These are phyloP conservation scores for Cheiracanthium punctorium DNA, from an alignment of 2,888 invertebrate species.

Conservation along the genomic window DNA sequence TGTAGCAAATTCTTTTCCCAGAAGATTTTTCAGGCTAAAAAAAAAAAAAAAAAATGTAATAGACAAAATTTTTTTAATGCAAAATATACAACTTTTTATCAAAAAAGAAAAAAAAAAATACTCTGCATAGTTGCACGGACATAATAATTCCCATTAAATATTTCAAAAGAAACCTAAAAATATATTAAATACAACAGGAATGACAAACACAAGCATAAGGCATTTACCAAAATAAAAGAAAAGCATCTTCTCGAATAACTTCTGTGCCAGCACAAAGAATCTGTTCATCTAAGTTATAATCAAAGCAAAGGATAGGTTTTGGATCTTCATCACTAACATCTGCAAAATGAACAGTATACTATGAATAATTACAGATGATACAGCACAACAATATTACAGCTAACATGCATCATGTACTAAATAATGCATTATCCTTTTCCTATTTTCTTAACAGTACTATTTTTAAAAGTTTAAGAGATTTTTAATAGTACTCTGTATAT, in stretches of 20 bases:
- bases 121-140: background rate
- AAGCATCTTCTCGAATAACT: constrained; percentile 83
- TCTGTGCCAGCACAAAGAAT: constrained; percentile 86
- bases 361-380: background rate
- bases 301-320: constrained; percentile 84
- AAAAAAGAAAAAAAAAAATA: too few species aligned
- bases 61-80: too few species aligned
- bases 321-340: constrained; percentile 68
- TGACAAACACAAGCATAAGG: background rate
- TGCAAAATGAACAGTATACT: constrained; percentile 9
- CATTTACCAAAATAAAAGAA: constrained; percentile 88
- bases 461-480: too few species aligned
- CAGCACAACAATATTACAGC: too few species aligned
- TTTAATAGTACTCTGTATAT: too few species aligned
- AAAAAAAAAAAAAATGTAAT: too few species aligned
- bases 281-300: constrained; percentile 83
- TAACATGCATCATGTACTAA: too few species aligned
- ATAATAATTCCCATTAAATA: background rate
- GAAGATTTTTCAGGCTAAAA: too few species aligned
- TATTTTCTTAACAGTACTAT: too few species aligned
- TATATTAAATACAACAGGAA: background rate
- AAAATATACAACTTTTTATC: too few species aligned
- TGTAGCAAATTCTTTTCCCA: too few species aligned
- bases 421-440: too few species aligned
- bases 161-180: background rate